phyloP scores from a whole-genome alignment of 2,797 vertebrate genomes.

The Myripristis jacobus region DNA sequence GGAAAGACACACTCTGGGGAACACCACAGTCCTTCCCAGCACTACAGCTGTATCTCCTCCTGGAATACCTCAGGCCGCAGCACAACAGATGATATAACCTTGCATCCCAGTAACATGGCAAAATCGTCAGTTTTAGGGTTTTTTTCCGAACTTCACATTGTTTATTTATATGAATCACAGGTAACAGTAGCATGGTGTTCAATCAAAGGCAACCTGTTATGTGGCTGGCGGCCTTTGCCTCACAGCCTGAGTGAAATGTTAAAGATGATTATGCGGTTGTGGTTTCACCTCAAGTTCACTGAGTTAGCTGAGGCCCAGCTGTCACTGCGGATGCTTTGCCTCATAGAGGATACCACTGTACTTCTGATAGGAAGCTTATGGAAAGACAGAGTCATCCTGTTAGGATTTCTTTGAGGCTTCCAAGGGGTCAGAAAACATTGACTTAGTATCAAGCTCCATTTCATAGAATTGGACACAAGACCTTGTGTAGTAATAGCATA shows the following conservation, averaged over 20 bases:
- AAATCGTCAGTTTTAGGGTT: conserved; percentile 39
- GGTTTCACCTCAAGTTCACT: conserved; percentile 78
- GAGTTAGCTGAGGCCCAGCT: conserved; percentile 71
- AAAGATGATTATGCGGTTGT: conserved; percentile 76
- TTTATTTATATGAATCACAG: conserved; percentile 72
- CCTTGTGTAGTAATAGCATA: conserved; percentile 32
- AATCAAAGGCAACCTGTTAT: conserved; percentile 76
- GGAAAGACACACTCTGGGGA: conserved; percentile 42
- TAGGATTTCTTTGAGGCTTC: conserved; percentile 46
- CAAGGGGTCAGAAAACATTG: conserved; percentile 55
- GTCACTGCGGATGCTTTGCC: conserved; percentile 69
- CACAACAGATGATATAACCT: conserved; percentile 52
- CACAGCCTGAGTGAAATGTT: conserved; percentile 63
- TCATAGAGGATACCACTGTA: conserved; percentile 55
- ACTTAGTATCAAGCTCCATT: conserved; percentile 29
- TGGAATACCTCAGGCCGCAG: conserved; percentile 28
- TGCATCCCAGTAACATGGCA: conserved; percentile 43
- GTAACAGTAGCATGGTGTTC: conserved; percentile 48
- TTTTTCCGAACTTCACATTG: conserved; percentile 31
- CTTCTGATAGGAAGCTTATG: conserved; percentile 64
- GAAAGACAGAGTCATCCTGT: conserved; percentile 66
- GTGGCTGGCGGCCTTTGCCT: conserved; percentile 60
- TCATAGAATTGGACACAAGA: conserved; percentile 22
- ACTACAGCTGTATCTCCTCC: conserved; percentile 42
- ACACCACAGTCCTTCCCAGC: conserved; percentile 53